These are phyloP conservation scores for Sycophila sp. DNA, from an alignment of 1,140 invertebrate species.

Conservation along the genomic window DNA sequence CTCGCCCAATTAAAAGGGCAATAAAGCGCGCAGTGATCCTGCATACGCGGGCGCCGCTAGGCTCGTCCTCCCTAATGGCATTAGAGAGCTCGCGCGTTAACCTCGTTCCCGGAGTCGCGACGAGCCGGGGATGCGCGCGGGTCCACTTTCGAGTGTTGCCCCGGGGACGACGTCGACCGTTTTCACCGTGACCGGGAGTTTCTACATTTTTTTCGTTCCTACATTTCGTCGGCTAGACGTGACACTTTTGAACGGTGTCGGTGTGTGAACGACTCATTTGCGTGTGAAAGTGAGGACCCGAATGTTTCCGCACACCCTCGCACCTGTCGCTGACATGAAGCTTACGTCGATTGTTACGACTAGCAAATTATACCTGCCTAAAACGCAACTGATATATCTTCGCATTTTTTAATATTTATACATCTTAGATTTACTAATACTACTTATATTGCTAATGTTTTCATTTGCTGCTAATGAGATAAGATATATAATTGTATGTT, in stretches of 20 bases:
- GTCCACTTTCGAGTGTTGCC: conserved; percentile 10
- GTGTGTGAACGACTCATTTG: too few relatives aligned
- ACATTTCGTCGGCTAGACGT: background rate
- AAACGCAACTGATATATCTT: too few relatives aligned
- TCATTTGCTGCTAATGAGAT: too few relatives aligned
- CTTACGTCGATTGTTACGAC: too few relatives aligned
- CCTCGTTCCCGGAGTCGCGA: background rate
- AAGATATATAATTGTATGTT: too few relatives aligned
- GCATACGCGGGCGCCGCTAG: too few relatives aligned
- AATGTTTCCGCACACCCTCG: too few relatives aligned
- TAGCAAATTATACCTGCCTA: too few relatives aligned
- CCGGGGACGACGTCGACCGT: background rate
- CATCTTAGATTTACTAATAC: too few relatives aligned
- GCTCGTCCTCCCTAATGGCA: background rate
- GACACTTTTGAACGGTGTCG: conserved; percentile 27
- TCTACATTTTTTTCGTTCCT: conserved; percentile 28
- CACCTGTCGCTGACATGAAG: too few relatives aligned
- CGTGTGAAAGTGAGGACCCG: background rate
- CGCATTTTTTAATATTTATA: too few relatives aligned
- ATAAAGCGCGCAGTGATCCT: background rate
- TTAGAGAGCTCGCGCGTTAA: background rate
- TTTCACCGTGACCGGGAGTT: conserved; percentile 17
- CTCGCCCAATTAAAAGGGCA: background rate
- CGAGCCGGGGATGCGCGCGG: background rate
- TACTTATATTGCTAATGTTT: too few relatives aligned